phyloP scores from a whole-genome alignment of 1,140 invertebrate genomes.

The Papilio dardanus region DNA sequence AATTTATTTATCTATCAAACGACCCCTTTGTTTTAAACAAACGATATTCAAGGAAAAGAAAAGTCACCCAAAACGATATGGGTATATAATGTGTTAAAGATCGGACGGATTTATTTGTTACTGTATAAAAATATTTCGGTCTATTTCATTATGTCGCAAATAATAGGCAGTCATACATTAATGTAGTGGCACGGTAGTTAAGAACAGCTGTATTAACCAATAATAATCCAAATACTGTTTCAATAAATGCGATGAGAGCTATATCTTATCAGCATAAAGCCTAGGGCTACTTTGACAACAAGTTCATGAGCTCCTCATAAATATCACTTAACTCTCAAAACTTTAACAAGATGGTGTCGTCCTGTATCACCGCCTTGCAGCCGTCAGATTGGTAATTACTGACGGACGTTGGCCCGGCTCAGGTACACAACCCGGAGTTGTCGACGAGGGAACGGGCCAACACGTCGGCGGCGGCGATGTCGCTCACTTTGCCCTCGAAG shows the following conservation, averaged over 20 bases:
- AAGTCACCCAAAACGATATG: constrained; percentile 1
- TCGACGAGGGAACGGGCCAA: constrained; percentile 85
- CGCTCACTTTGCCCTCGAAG: constrained; percentile 84
- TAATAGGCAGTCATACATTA: background rate
- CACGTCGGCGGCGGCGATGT: constrained; percentile 84
- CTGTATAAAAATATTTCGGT: constrained; percentile 10
- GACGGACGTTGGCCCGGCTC: constrained; percentile 69
- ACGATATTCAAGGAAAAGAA: too few relatives aligned
- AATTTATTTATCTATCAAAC: too few relatives aligned
- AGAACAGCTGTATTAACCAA: background rate
- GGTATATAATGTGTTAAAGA: background rate
- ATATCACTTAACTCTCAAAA: constrained; percentile 61
- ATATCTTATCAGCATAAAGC: constrained; percentile 7
- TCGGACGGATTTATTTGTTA: constrained; percentile 37
- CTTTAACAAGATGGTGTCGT: constrained; percentile 76
- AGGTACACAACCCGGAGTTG: constrained; percentile 85
- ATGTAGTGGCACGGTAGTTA: background rate
- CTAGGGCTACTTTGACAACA: constrained; percentile 24
- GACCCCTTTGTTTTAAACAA: too few relatives aligned
- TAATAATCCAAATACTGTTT: constrained; percentile 32
- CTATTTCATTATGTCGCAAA: constrained; percentile 1
- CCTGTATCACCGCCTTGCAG: constrained; percentile 71
- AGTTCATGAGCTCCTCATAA: constrained; percentile 47
- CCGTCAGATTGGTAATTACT: constrained; percentile 64
- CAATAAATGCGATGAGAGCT: constrained; percentile 8